Evolutionary conservation across 1,140 invertebrate species (phyloP), one percentile per base, ranked within the genome.

Genomic region (Hormaphis cornu): DNA sequence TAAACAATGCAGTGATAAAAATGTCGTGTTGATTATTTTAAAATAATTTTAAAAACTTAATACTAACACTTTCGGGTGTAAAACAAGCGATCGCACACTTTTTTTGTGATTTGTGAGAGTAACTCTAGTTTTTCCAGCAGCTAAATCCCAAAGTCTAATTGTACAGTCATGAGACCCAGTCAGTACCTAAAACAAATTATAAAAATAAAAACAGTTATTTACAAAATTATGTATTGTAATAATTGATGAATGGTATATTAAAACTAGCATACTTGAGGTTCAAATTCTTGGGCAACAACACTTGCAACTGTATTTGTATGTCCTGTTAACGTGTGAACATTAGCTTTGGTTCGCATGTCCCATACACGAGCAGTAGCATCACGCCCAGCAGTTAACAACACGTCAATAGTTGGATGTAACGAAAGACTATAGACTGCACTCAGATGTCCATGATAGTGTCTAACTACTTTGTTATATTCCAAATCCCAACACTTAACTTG

Each of bases 401-500:
- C 87, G 82, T 99, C 97, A 69, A 99, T 89, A 5, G 87, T 92
- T 7, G 97, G 97, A 83, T 99, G 97, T 20, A 99, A 80, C 14
- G 93, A 87, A 72, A 99, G 80, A 0, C 89, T 87, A 81, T 99
- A 97, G 24, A 97, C 93, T 0, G 96, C 97, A 73, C 94, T 98
- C 50, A 99, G 81, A 81, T 99, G 97, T 0, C 97, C 97, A 81
- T 99, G 97, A 80, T 99, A 99, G 79, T 99, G 96, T 10, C 97
- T 83, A 72, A 99, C 97, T 6, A 89, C 93, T 83, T 99, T 99
- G 78, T 99, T 99, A 73, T 98, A 95, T 79, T 99, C 97, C 12
- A 99, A 83, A 82, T 99, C 97, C 97, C 97, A 99, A 78, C 97
- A 99, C 82, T 98, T 98, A 0, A 99, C 97, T 81, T 97, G 95